A percentile compares a stretch with the other conserved stretches of the same genome.
Evolutionary conservation across 2,113 vertebrate species (phyloP).

Genomic region (Neolamprologus devosi): DNA sequence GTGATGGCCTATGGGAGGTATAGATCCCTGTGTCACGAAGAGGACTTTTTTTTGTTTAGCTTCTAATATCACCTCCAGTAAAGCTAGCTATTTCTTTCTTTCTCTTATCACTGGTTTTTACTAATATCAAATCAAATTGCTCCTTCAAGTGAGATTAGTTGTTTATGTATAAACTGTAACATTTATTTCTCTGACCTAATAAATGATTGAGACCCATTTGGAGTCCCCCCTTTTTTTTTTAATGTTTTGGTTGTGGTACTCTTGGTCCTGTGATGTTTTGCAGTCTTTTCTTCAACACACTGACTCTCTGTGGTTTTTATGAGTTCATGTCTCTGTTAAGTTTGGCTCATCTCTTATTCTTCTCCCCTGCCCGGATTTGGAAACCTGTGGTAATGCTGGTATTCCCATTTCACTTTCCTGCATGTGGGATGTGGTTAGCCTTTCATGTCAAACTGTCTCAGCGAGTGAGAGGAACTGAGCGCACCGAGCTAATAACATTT

Average conservation of each 20-base stretch:
- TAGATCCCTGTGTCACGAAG: constrained; percentile 61
- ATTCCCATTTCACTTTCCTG: constrained; percentile 44
- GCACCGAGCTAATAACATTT: background rate
- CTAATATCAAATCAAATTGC: constrained; percentile 79
- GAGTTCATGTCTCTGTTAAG: constrained; percentile 50
- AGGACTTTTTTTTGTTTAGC: constrained; percentile 67
- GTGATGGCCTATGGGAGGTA: constrained; percentile 65
- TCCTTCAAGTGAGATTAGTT: constrained; percentile 75
- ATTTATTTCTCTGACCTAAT: constrained; percentile 83
- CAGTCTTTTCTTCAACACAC: background rate
- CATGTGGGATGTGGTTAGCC: constrained; percentile 31
- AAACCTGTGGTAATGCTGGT: constrained; percentile 54
- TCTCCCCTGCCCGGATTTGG: constrained; percentile 24
- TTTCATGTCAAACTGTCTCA: constrained; percentile 22
- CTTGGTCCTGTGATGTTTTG: background rate
- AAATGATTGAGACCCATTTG: constrained; percentile 75
- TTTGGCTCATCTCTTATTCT: constrained; percentile 26
- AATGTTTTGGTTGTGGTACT: background rate
- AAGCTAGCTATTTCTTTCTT: constrained; percentile 41
- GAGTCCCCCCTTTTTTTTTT: background rate
- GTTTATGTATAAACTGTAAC: constrained; percentile 89
- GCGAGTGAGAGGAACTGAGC: constrained; percentile 9
- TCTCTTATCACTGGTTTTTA: constrained; percentile 76
- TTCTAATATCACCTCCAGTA: constrained; percentile 37
- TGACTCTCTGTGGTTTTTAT: constrained; percentile 18